phyloP scores from a whole-genome alignment of 35 echinoderm and acorn worm species.

The Amphiura filiformis region DNA sequence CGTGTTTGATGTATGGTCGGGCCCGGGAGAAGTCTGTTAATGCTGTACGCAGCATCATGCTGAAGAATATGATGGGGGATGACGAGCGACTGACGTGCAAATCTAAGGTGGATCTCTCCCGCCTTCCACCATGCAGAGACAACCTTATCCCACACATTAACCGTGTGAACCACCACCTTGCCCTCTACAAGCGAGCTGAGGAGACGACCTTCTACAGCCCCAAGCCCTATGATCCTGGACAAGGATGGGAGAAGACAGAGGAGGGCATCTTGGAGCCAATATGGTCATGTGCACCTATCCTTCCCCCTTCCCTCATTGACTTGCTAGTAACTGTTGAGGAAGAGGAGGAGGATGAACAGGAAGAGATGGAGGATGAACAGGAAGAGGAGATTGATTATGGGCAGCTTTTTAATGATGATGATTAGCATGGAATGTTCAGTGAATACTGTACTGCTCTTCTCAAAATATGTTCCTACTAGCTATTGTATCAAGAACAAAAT shows the following conservation, averaged over 20 bases:
- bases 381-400: neutral
- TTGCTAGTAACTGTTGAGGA: constrained; percentile 1
- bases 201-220: constrained; percentile 4
- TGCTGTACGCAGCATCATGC: neutral
- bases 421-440: too few relatives aligned
- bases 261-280: constrained; percentile 40
- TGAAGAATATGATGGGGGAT: constrained; percentile 27
- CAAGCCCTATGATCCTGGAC: constrained; percentile 15
- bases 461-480: too few relatives aligned
- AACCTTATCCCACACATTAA: constrained; percentile 28
- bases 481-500: too few relatives aligned
- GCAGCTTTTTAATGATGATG: neutral
- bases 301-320: constrained; percentile 42
- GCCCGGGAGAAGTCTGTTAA: constrained; percentile 16
- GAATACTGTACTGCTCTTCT: too few relatives aligned
- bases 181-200: constrained; percentile 34
- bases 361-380: neutral
- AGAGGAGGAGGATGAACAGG: neutral
- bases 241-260: constrained; percentile 45
- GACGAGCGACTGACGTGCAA: constrained; percentile 18
- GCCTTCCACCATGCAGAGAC: constrained; percentile 40
- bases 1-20: constrained; percentile 63
- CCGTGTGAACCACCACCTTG: constrained; percentile 35
- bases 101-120: constrained; percentile 29
- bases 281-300: constrained; percentile 20